Percentiles rank a stretch among this genome's conserved stretches.
Evolutionary conservation across 2,797 vertebrate species (phyloP).

Genomic region (Rhynchonycteris naso): DNA sequence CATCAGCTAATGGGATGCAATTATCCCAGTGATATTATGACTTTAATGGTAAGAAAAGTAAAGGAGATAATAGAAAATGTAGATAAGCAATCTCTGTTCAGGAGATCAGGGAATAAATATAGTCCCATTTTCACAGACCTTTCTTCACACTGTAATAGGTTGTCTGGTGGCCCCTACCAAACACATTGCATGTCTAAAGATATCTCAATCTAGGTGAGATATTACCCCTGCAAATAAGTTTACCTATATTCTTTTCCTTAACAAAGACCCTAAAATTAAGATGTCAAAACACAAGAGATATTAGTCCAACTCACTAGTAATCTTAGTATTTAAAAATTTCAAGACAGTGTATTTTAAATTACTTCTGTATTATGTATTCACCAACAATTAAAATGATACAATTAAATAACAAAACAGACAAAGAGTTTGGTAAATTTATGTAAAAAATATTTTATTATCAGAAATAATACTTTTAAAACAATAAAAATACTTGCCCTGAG

Average conservation of each 20-base stretch:
- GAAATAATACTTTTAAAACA: conserved; percentile 59
- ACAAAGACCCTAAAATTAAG: neutral
- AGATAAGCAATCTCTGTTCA: neutral
- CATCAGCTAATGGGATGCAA: too few species aligned
- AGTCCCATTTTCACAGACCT: neutral
- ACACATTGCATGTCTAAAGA: neutral
- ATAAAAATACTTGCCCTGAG: conserved; percentile 42
- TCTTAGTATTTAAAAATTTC: neutral
- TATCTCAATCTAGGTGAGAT: neutral
- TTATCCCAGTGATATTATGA: neutral
- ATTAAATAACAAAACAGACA: neutral
- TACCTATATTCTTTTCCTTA: neutral
- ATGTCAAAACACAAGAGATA: too few species aligned
- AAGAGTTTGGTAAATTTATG: neutral
- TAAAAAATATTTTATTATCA: conserved; percentile 35
- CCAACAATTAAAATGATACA: neutral
- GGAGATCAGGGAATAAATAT: neutral
- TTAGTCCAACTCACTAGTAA: neutral
- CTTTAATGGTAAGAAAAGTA: neutral
- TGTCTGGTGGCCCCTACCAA: neutral
- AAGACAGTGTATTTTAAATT: neutral
- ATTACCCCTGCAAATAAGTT: neutral
- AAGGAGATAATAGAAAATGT: neutral
- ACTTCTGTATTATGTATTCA: neutral
- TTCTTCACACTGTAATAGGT: neutral